A percentile compares a stretch with the other conserved stretches of the same genome.
Conservation (phyloP, 2,113 vertebrate species). For the Eurystomus gularis region DNA sequence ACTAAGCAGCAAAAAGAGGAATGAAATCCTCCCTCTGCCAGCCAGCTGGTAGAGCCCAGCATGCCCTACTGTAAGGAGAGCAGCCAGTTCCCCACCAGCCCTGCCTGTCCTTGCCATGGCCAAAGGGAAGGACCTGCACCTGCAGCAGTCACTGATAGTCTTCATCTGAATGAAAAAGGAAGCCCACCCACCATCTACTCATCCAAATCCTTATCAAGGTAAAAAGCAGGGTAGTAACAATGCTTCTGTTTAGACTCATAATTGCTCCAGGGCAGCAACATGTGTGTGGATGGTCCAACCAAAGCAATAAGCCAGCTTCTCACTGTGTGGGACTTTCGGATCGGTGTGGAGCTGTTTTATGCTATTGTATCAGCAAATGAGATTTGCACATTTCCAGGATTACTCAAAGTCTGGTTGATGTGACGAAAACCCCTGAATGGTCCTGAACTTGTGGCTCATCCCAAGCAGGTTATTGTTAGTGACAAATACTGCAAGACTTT, state of each 20-base stretch:
- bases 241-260: not conserved
- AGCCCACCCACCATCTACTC: not conserved
- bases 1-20: not conserved
- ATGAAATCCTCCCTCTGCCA: not conserved
- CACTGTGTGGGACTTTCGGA: accelerated
- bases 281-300: not conserved
- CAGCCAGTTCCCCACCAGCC: not conserved
- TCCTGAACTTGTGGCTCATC: not conserved
- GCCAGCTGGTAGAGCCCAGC: not conserved
- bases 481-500: not conserved
- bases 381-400: not conserved
- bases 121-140: not conserved
- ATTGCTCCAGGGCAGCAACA: not conserved
- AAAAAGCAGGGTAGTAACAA: not conserved
- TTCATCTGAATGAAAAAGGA: not conserved
- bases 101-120: not conserved
- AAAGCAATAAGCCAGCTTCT: not conserved
- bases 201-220: not conserved
- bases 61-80: not conserved
- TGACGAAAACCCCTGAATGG: not conserved
- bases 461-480: not conserved
- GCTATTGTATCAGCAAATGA: too few relatives aligned
- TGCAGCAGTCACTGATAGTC: not conserved
- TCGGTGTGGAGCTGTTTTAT: not conserved
- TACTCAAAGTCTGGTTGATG: not conserved